Evolutionary conservation across 2,113 vertebrate genomes (phyloP), one percentile per base, ranked within the genome.

Genomic region (Phaethornis superciliosus): DNA sequence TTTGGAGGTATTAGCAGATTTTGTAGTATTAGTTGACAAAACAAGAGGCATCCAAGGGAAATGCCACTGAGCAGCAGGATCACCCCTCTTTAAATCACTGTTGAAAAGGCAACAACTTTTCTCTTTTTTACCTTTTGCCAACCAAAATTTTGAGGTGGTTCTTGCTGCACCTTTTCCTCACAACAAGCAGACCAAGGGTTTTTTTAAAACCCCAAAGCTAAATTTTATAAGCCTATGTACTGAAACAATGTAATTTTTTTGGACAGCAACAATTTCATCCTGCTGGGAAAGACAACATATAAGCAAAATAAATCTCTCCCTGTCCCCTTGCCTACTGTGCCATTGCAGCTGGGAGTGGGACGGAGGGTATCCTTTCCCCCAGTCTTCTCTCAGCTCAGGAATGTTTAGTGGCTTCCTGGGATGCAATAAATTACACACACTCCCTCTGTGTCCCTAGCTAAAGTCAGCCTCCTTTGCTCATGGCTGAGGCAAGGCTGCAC

Each of bases 401-500:
- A 84, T 55, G 52, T 64, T 95, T 81, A 84, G 23, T 16, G 5
- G 52, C 77, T 75, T 81, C 69, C 77, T 63, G 52, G 65, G 35
- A 42, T 75, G 59, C 68, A 84, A 51, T 74, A 52, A 84, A 81
- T 88, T 40, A 24, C 40, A 37, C 15, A 42, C 17, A 37, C 27
- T 74, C 65, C 76, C 37, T 44, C 55, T 54, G 55, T 0, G 6
- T 63, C 33, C 60, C 86, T 63, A 37, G 52, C 42, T 33, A 42
- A 80, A 15, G 9, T 37, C 72, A 10, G 6, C 26, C 28, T 88
- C 23, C 10, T 51, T 65, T 51, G 28, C 26, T 46, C 23, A 23
- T 0, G 5, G 37, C 37, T 37, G 42, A 62, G 27, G 22, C 42
- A n/a, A 16, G 11, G 40, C 63, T 81, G n/a, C 1, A 2, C 0